Evolutionary conservation across 2,888 invertebrate genomes (phyloP).

Genomic region (Scrobipalpa costella): DNA sequence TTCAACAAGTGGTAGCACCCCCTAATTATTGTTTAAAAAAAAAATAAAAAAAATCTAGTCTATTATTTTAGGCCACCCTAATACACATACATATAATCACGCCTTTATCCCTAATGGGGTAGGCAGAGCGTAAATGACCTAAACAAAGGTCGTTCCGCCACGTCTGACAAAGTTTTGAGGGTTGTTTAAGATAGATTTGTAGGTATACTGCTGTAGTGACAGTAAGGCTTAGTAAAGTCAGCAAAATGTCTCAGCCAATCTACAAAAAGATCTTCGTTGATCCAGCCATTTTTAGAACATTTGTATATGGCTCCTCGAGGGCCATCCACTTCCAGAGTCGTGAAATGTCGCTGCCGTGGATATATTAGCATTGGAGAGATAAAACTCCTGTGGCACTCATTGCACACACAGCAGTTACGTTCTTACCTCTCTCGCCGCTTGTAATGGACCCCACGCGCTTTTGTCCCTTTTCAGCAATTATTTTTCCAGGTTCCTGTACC

Average conservation of each 20-base stretch:
- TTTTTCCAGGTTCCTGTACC: conserved; percentile 54
- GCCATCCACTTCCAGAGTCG: conserved; percentile 38
- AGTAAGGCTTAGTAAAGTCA: conserved; percentile 34
- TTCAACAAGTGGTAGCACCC: too few species aligned
- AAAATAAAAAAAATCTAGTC: too few species aligned
- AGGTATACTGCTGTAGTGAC: too few species aligned
- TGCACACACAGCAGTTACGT: background rate
- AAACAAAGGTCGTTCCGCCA: too few species aligned
- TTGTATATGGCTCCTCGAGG: conserved; percentile 47
- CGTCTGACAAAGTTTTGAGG: too few species aligned
- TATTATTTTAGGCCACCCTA: too few species aligned
- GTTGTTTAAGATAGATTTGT: too few species aligned
- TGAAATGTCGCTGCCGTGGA: background rate
- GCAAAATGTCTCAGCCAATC: conserved; percentile 48
- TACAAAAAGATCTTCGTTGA: conserved; percentile 14
- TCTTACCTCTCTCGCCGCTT: conserved; percentile 3
- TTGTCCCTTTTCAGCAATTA: conserved; percentile 56
- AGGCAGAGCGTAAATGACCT: too few species aligned
- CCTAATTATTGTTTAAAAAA: too few species aligned
- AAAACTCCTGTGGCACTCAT: background rate
- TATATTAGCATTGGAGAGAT: conserved; percentile 9
- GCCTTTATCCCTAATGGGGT: too few species aligned
- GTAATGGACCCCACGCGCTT: conserved; percentile 52
- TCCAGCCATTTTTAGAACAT: conserved; percentile 36
- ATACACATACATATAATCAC: too few species aligned